These are phyloP conservation scores for Lissonota sp. DNA, from an alignment of 2,888 invertebrate species.

Conservation along the genomic window DNA sequence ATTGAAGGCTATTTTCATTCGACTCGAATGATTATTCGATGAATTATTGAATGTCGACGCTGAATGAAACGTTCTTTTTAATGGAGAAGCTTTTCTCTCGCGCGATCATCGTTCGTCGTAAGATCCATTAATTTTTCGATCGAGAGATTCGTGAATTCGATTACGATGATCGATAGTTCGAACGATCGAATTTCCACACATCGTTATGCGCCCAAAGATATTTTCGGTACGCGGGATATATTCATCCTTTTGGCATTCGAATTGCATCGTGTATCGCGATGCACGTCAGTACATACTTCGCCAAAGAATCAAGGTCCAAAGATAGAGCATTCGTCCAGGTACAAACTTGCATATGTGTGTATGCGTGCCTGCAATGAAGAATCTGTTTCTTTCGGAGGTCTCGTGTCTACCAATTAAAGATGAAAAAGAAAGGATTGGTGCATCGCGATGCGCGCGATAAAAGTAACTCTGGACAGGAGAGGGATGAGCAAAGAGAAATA, in stretches of 20 bases:
- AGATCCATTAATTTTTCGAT: too few relatives aligned
- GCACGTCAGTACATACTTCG: conserved; percentile 47
- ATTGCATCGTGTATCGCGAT: conserved; percentile 23
- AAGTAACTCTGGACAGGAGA: conserved; percentile 46
- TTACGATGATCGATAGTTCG: background rate
- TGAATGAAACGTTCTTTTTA: too few relatives aligned
- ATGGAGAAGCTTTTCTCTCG: too few relatives aligned
- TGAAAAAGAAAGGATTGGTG: conserved; percentile 44
- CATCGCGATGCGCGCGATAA: conserved; percentile 22
- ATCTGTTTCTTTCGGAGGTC: conserved; percentile 59
- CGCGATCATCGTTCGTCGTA: too few relatives aligned
- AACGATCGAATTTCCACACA: background rate
- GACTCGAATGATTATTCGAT: background rate
- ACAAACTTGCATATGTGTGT: conserved; percentile 34
- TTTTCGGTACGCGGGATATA: conserved; percentile 11
- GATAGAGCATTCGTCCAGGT: conserved; percentile 52
- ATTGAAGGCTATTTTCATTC: background rate
- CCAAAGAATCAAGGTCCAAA: conserved; percentile 56
- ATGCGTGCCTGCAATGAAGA: conserved; percentile 44
- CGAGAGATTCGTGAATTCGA: background rate
- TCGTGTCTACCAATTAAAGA: conserved; percentile 63
- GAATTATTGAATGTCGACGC: background rate
- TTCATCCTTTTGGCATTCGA: conserved; percentile 42
- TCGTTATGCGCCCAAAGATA: conserved; percentile 3
- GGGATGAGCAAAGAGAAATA: conserved; percentile 41